Evolutionary conservation across 2,888 invertebrate species (phyloP).

Genomic region (Cremastinae sp.): DNA sequence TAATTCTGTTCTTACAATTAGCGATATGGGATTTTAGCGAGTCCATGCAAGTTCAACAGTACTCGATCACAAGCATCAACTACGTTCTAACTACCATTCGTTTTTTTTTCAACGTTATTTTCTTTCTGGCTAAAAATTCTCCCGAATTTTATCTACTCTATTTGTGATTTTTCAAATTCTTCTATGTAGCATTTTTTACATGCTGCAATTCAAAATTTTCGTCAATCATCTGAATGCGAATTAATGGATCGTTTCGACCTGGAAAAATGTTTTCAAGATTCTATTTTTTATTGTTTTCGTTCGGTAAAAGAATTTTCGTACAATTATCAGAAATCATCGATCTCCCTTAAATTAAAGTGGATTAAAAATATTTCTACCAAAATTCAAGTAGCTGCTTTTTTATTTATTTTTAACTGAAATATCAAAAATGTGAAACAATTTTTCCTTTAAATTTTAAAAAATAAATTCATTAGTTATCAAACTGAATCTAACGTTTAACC

Average conservation of each 20-base stretch:
- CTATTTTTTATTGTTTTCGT: too few species aligned
- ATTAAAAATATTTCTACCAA: too few species aligned
- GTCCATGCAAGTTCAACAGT: constrained; percentile 53
- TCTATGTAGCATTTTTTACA: constrained; percentile 21
- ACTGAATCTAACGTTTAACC: too few species aligned
- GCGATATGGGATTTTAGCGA: neutral
- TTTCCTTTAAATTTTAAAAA: too few species aligned
- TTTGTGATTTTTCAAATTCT: constrained; percentile 10
- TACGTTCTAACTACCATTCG: constrained; percentile 41
- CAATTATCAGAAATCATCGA: too few species aligned
- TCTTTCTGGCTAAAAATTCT: neutral
- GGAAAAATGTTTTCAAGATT: too few species aligned
- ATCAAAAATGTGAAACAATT: too few species aligned
- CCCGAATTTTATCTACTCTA: neutral
- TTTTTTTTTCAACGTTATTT: constrained; percentile 18
- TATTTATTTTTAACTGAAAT: too few species aligned
- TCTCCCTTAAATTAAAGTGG: too few species aligned
- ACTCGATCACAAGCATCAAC: constrained; percentile 43
- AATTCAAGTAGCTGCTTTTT: too few species aligned
- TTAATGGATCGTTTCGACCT: constrained; percentile 18
- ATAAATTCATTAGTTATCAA: too few species aligned
- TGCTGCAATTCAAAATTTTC: constrained; percentile 18
- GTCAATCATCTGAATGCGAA: neutral
- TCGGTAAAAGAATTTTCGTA: too few species aligned
- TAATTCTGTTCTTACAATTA: neutral